Evolutionary conservation across 2,113 vertebrate species (phyloP).

Genomic region (Butastur rufipennis): DNA sequence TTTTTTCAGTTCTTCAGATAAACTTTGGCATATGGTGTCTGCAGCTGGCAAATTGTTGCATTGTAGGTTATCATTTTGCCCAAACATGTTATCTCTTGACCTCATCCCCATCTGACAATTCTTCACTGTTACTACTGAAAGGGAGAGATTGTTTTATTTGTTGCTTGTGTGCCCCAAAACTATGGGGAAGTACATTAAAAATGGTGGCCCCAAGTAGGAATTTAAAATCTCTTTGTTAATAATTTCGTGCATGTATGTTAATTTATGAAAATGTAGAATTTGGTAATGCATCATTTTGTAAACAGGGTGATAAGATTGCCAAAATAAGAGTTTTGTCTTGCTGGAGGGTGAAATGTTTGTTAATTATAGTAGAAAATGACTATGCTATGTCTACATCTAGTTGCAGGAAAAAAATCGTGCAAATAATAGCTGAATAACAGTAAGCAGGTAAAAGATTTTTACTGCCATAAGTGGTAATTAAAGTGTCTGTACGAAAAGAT

Average conservation of each 20-base stretch:
- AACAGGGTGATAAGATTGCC: not conserved
- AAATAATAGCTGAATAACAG: not conserved
- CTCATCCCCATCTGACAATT: not conserved
- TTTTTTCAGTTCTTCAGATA: not conserved
- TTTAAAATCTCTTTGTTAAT: not conserved
- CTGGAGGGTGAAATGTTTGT: not conserved
- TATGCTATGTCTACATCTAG: not conserved
- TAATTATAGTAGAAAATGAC: not conserved
- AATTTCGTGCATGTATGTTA: not conserved
- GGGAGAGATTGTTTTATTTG: not conserved
- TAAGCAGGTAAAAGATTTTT: not conserved
- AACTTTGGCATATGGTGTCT: not conserved
- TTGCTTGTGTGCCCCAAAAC: not conserved
- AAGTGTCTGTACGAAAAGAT: not conserved
- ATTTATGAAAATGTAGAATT: not conserved
- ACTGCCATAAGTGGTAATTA: not conserved
- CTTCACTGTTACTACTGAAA: not conserved
- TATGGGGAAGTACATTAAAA: not conserved
- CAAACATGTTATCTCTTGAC: not conserved
- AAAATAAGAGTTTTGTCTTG: not conserved
- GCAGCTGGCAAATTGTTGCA: not conserved
- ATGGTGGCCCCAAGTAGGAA: not conserved
- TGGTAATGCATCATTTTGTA: not conserved
- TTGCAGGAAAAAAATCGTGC: not conserved
- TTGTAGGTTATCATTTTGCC: not conserved